Conservation (phyloP, 2,113 vertebrate species). For the Spea bombifrons region DNA sequence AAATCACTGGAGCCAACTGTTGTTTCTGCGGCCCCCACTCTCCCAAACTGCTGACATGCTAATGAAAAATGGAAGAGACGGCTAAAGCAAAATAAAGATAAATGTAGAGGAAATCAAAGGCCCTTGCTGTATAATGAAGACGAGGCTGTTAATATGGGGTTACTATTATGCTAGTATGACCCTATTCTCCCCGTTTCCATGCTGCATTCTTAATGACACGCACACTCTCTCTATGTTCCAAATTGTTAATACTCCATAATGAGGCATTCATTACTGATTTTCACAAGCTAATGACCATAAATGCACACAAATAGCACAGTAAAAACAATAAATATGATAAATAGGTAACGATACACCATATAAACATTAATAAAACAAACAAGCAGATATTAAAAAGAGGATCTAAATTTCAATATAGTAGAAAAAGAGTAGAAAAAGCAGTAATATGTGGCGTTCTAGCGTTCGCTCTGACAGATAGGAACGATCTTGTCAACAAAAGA, state of each 20-base stretch:
- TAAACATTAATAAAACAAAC: too few species aligned
- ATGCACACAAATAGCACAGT: too few species aligned
- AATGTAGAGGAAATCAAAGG: slow-evolving; percentile 13
- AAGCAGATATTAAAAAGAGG: too few species aligned
- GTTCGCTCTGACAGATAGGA: too few species aligned
- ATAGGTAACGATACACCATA: too few species aligned
- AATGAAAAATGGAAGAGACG: slow-evolving; percentile 21
- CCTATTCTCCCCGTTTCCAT: slow-evolving; percentile 1
- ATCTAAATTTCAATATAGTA: too few species aligned
- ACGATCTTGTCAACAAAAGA: too few species aligned
- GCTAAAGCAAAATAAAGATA: background rate
- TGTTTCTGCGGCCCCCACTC: slow-evolving; percentile 20
- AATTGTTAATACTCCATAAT: background rate
- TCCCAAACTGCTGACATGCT: slow-evolving; percentile 26
- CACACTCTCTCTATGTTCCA: slow-evolving; percentile 27
- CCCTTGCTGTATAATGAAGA: background rate
- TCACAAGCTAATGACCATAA: too few species aligned
- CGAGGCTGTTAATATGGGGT: background rate
- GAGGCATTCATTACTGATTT: too few species aligned
- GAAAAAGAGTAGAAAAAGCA: too few species aligned
- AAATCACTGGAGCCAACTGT: slow-evolving; percentile 44
- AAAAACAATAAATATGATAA: too few species aligned
- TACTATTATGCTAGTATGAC: background rate
- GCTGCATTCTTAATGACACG: background rate
- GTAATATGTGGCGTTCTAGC: too few species aligned